phyloP scores from a whole-genome alignment of 1,140 invertebrate genomes.

The Eulimnadia texana region DNA sequence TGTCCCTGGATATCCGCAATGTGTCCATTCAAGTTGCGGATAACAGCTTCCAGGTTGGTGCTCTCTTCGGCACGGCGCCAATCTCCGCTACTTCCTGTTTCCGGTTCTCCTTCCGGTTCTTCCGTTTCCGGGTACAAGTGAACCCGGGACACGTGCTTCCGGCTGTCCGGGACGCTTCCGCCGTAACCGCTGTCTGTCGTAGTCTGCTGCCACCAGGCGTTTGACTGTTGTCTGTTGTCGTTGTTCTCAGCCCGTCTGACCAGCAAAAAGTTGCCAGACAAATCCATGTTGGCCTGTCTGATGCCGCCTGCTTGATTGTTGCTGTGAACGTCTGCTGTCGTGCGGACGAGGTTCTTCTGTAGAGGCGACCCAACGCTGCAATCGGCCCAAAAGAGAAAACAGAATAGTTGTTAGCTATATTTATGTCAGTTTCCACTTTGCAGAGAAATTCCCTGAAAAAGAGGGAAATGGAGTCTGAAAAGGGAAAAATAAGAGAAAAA shows the following conservation, averaged over 20 bases:
- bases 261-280: constrained; percentile 9
- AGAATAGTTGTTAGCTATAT: too few relatives aligned
- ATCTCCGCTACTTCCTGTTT: constrained; percentile 3
- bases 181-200: constrained; percentile 15
- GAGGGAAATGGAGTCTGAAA: too few relatives aligned
- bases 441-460: too few relatives aligned
- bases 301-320: not conserved
- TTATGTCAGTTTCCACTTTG: too few relatives aligned
- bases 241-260: not conserved
- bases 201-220: constrained; percentile 1
- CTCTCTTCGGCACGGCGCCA: not conserved
- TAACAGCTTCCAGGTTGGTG: not conserved
- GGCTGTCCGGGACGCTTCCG: constrained; percentile 6
- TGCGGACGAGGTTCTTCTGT: too few relatives aligned
- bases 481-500: too few relatives aligned
- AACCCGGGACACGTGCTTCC: not conserved
- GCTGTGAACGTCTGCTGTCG: not conserved
- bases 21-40: not conserved
- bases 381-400: too few relatives aligned
- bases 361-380: too few relatives aligned
- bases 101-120: constrained; percentile 16
- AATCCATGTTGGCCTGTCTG: not conserved
- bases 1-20: constrained; percentile 34
- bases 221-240: not conserved
- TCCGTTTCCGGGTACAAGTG: constrained; percentile 12